These are phyloP conservation scores for Antidorcas marsupialis DNA, from an alignment of 2,113 vertebrate genomes.

Conservation along the genomic window DNA sequence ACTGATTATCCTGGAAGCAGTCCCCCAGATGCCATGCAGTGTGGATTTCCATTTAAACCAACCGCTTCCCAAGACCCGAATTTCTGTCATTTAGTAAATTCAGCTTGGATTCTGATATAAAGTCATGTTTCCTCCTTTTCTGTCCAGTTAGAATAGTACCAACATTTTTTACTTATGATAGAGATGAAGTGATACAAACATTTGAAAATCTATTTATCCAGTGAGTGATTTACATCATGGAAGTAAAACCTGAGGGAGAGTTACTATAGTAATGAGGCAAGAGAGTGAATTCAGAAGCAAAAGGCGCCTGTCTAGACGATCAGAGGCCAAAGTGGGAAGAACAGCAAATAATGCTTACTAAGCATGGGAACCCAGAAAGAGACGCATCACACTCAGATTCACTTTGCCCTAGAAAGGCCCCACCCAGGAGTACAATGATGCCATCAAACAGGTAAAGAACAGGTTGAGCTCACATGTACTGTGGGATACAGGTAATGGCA, in stretches of 20 bases:
- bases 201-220: background rate
- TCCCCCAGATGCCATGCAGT: background rate
- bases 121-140: background rate
- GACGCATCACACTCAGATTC: accelerated
- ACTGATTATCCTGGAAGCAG: background rate
- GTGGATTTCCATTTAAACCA: background rate
- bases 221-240: background rate
- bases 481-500: background rate
- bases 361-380: background rate
- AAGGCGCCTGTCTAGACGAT: background rate
- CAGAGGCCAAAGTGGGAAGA: background rate
- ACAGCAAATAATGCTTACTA: background rate
- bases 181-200: background rate
- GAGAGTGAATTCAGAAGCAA: background rate
- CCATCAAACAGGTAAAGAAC: background rate
- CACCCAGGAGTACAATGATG: background rate
- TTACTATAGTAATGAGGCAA: background rate
- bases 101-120: background rate
- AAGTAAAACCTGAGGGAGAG: background rate
- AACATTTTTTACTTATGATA: background rate
- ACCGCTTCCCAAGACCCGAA: background rate
- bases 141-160: background rate
- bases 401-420: background rate
- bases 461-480: background rate
- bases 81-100: slow-evolving; percentile 3